Conservation (phyloP, 2,797 vertebrate genomes). For the Uromys caudimaculatus region DNA sequence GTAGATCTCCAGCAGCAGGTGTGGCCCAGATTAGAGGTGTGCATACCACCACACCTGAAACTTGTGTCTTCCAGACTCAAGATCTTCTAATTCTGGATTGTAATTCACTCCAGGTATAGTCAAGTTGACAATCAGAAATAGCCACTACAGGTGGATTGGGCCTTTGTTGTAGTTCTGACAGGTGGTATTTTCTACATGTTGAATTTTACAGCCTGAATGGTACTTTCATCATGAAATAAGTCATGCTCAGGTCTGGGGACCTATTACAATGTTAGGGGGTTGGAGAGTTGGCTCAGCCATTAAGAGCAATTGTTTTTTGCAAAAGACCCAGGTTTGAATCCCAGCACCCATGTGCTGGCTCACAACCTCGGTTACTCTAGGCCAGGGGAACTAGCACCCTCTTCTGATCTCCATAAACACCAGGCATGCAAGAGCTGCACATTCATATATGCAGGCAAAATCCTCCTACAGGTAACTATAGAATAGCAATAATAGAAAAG, state of each 20-base stretch:
- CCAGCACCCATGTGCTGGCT: not conserved
- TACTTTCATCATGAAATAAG: not conserved
- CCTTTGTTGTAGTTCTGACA: not conserved
- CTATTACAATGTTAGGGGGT: not conserved
- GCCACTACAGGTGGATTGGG: not conserved
- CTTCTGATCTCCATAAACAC: not conserved
- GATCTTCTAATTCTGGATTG: too few species aligned
- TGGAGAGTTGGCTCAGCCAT: not conserved
- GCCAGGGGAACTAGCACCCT: not conserved
- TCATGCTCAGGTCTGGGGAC: not conserved
- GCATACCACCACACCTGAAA: too few species aligned
- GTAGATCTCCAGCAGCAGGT: too few species aligned
- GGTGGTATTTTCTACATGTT: not conserved
- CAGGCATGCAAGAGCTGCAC: not conserved
- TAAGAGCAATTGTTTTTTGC: not conserved
- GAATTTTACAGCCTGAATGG: not conserved
- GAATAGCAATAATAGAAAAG: not conserved
- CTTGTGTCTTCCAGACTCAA: too few species aligned
- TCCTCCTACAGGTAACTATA: not conserved
- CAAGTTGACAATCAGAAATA: too few species aligned
- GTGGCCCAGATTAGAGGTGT: too few species aligned
- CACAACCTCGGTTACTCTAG: not conserved
- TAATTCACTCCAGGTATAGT: too few species aligned
- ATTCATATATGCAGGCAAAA: not conserved
- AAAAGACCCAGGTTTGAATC: not conserved